Base-by-base conservation (phyloP, 1,140 invertebrate species). In the Caenorhabditis remanei region DNA sequence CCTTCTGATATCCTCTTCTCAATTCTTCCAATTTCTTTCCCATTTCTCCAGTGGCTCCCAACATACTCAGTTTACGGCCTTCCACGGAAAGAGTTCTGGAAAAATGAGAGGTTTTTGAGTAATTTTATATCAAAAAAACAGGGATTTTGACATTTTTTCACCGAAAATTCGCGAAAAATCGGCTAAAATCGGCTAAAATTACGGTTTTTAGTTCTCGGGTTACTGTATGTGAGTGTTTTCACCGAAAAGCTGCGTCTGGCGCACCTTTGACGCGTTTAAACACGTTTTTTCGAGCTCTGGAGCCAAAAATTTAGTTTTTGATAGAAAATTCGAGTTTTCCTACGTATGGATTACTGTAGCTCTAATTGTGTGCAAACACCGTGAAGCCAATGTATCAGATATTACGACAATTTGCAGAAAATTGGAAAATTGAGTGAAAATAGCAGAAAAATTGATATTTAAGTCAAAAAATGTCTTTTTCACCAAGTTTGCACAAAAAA, bases 81-180 rank as follows among this genome's bases (percentile, higher is more conserved):
- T 87, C 86, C 13, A 87, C 86, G 21, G 65, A 79, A 1, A 87
- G 56, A 8, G 86, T 87, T 53, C 86, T 71, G 53, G 24, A 84
- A 84, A 40, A 83, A 55, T 8, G 8, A 2, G 14, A 5, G n/a
- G n/a, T 21, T 58, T 58, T 21, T 21, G 4, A 1, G 14, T 16
- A 8, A 2, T 8, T 58, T n/a, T 16, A 53, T 14, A 53, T n/a
- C n/a, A n/a, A 0, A 11, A 3, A 8, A 53, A 53, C 11, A 11
- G 11, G 16, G 50, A 9, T 53, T 16, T 14, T 53, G 50, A 53
- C 13, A 53, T 16, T 53, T 53, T 8, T 8, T 14, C 5, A 53
- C 2, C 0, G 13, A 11, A 53, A 53, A 14, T 8, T 53, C 13
- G 0, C 9, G 9, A 58, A 58, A n/a, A 32, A 53, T 53, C 2